Conservation (phyloP, 37 sponge, comb jelly and placozoan species). For the Spongilla lacustris region DNA sequence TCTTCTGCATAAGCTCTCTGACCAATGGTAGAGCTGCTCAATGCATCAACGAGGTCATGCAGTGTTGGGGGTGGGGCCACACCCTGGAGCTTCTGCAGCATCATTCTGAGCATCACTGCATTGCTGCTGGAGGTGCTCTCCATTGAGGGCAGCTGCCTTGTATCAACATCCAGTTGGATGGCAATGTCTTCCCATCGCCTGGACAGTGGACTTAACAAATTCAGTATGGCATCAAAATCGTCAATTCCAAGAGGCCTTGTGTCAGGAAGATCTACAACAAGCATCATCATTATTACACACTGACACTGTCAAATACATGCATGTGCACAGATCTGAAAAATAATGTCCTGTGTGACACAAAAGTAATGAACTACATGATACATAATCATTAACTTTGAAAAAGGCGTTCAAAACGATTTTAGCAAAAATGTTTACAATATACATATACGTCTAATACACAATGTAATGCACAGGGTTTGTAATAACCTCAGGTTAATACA, state of each 20-base stretch:
- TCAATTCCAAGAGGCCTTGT: background rate
- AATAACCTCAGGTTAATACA: no score
- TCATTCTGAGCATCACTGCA: background rate
- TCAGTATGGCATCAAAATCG: background rate
- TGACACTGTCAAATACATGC: no score
- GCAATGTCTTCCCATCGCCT: background rate
- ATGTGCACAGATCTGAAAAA: no score
- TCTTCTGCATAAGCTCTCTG: background rate
- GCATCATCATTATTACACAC: no score
- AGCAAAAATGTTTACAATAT: no score
- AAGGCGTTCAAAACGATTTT: no score
- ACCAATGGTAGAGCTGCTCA: background rate
- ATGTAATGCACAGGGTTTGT: no score
- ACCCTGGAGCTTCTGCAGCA: background rate
- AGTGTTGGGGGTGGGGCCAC: background rate
- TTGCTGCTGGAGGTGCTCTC: background rate
- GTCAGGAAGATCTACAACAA: background rate
- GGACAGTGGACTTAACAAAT: background rate
- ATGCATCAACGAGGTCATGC: background rate
- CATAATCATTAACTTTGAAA: no score
- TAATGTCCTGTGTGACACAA: no score
- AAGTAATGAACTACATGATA: no score
- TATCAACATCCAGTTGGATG: background rate
- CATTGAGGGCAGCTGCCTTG: background rate
- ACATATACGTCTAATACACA: no score